These are phyloP conservation scores for Montipora capricornis DNA, from an alignment of 64 coral and sea anemone species.

Conservation along the genomic window DNA sequence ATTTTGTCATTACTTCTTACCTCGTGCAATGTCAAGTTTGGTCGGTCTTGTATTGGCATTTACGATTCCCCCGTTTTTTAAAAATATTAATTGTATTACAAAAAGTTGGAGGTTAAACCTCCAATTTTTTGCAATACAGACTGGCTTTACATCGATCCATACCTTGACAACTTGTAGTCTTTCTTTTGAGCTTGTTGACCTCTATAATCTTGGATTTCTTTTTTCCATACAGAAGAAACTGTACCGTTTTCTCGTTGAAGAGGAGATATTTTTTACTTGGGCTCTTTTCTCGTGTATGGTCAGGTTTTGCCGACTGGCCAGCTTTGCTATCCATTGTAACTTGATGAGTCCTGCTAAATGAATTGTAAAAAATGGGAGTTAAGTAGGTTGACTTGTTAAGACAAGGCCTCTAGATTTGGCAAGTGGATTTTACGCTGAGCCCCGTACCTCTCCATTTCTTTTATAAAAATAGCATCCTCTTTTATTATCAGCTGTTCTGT, in stretches of 20 bases:
- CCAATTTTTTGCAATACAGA: too few relatives aligned
- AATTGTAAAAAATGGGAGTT: too few relatives aligned
- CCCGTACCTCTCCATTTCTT: too few relatives aligned
- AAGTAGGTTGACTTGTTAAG: too few relatives aligned
- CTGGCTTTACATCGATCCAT: background rate
- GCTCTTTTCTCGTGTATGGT: background rate
- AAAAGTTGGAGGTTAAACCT: background rate
- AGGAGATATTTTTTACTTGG: background rate
- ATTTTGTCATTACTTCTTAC: background rate
- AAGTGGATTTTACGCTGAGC: too few relatives aligned
- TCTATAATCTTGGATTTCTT: conserved; percentile 1
- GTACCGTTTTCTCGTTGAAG: conserved; percentile 8
- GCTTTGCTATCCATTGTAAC: conserved; percentile 4
- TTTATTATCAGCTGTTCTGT: too few relatives aligned
- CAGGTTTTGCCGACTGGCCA: background rate
- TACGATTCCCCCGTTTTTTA: background rate
- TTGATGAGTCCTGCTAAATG: background rate
- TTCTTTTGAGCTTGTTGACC: conserved; percentile 16
- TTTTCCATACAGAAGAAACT: conserved; percentile 1
- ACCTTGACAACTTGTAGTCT: conserved; percentile 14
- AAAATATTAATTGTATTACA: background rate
- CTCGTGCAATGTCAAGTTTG: background rate
- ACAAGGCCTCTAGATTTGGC: background rate
- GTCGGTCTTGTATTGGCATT: background rate
- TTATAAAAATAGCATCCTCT: too few relatives aligned